Conservation (phyloP, 2,113 vertebrate species). For the Castor canadensis region DNA sequence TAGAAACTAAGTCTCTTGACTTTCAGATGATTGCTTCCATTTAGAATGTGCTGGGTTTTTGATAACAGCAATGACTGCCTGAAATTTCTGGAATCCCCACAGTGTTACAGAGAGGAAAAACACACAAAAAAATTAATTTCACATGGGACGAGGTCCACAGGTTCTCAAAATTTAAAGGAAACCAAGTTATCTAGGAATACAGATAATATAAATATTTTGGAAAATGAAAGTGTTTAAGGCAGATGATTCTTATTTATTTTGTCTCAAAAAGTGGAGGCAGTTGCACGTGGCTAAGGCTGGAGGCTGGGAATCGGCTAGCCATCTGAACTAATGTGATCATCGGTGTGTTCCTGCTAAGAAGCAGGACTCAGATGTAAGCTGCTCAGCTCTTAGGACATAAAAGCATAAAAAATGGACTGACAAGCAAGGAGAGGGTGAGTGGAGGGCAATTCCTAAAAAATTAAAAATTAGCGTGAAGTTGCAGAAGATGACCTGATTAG, state of each 20-base stretch:
- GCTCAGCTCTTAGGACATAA: background rate
- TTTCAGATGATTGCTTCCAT: background rate
- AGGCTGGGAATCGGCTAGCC: no score
- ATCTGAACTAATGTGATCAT: no score
- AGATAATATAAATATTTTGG: background rate
- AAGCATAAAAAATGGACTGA: background rate
- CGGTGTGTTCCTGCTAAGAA: background rate
- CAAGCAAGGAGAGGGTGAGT: background rate
- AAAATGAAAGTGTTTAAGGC: background rate
- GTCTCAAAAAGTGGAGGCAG: background rate
- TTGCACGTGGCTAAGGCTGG: no score
- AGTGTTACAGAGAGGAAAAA: background rate
- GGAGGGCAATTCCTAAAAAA: background rate
- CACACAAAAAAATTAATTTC: background rate
- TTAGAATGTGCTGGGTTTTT: background rate
- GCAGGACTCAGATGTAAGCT: background rate
- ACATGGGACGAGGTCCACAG: background rate
- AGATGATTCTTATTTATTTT: background rate
- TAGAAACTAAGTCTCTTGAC: background rate
- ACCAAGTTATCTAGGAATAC: background rate
- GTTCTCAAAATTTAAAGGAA: conserved; percentile 26
- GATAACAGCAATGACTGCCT: background rate
- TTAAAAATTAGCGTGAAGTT: background rate
- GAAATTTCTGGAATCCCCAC: background rate
- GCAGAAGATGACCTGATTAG: background rate